phyloP scores from a whole-genome alignment of 2,888 invertebrate species.

The Romanomermis culicivorax region DNA sequence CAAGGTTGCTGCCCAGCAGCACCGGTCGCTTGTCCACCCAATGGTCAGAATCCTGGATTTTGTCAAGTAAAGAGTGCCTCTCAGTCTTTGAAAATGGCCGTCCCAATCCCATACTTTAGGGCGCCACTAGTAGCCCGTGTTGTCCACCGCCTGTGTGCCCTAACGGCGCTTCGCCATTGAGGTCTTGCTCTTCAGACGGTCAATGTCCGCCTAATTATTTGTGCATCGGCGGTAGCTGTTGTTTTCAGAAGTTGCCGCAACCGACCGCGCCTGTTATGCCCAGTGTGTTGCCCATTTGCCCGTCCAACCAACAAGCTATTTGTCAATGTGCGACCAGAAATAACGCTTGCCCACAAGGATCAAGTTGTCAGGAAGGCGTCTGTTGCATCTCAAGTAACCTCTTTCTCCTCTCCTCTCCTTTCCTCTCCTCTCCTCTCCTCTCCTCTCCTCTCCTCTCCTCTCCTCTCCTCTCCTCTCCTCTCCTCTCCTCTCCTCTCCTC shows the following conservation, averaged over 20 bases:
- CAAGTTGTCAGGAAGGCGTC: neutral
- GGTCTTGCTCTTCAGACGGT: neutral
- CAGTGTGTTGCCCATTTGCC: too few relatives aligned
- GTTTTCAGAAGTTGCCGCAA: neutral
- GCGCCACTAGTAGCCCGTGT: neutral
- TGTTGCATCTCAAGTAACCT: too few relatives aligned
- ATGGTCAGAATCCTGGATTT: too few relatives aligned
- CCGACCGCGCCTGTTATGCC: too few relatives aligned
- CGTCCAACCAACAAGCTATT: neutral
- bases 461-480: too few relatives aligned
- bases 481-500: too few relatives aligned
- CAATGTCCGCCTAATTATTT: neutral
- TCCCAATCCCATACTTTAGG: too few relatives aligned
- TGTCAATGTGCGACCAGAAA: neutral
- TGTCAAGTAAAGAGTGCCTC: too few relatives aligned
- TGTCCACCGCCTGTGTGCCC: neutral
- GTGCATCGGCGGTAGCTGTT: neutral
- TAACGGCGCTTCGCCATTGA: neutral
- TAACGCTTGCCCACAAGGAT: neutral
- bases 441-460: too few relatives aligned
- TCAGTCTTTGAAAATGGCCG: too few relatives aligned
- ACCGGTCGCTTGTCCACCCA: neutral
- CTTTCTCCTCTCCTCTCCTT: too few relatives aligned
- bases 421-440: too few relatives aligned
- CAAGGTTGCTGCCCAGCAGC: neutral